Evolutionary conservation across 2,113 vertebrate genomes (phyloP), one percentile per base, ranked within the genome.

Genomic region (Myotis lucifugus): DNA sequence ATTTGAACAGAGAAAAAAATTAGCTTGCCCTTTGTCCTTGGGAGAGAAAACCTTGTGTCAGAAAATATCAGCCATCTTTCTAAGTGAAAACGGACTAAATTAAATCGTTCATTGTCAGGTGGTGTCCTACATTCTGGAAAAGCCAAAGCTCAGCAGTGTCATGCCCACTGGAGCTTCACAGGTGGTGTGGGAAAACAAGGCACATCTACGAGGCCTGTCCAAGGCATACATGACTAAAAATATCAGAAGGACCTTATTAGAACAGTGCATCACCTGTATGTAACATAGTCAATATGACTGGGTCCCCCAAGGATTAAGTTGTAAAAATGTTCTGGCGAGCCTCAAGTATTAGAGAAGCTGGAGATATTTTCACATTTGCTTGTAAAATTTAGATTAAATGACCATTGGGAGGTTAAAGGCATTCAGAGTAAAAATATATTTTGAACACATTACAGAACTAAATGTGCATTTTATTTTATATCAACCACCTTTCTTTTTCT

Each of bases 11-110:
- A 32, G 52, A 85, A 27, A 86, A 91, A 95, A 93, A 79, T n/a
- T 37, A 85, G 61, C 18, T 92, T 8, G 6, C n/a, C 32, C 29
- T 89, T 67, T 91, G 54, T 67, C 15, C 78, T 94, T 42, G 9
- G 12, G 64, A 89, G 79, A 91, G 37, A 59, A 92, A 95, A 85
- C 5, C 70, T 29, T 76, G 32, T 79, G 79, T 95, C 92, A 94
- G 85, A 94, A 92, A 88, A 72, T 37, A 91, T 88, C 93, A 82
- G 29, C 27, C 25, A 13, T 50, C 25, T 79, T 66, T 91, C 59
- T 32, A 84, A 91, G 89, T 29, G n/a, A 34, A 90, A 94, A 83
- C 21, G 4, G 40, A 88, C 48, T 82, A 37, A 82, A 18, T 6
- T 64, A 61, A 92, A 61, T 25, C 29, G 89, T 48, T 34, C 13